Base-by-base conservation (phyloP, 2,797 vertebrate species). In the Tympanoctomys barrerae region DNA sequence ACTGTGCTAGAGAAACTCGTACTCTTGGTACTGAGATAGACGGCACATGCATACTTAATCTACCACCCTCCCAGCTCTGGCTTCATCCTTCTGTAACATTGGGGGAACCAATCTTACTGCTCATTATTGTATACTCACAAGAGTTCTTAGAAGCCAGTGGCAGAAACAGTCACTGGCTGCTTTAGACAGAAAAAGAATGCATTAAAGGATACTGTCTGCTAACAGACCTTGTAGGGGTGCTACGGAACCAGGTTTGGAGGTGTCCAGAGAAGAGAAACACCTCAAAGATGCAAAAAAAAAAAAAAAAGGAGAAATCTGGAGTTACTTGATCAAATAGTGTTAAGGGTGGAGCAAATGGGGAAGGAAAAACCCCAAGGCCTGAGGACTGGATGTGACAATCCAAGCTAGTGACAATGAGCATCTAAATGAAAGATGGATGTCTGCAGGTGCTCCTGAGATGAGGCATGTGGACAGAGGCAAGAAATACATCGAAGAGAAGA, bases 321-420 rank as follows among this genome's bases (percentile, higher is more conserved):
- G 9, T 57, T 36, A 36, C 7, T 36, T 95, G 52, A 86, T 46
- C 22, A 82, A 86, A 54, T 13, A 39, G 21, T 28, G 19, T 54
- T 0, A 0, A 4, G 4, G 7, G 24, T 75, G 4, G 31, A 66
- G 52, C 0, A 26, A 81, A 66, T 19, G 22, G 39, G 28, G 4
- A 46, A 54, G 12, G 1, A 22, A 24, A 12, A 66, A 59, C 49
- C 19, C 18, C 13, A 62, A 88, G 36, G 12, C 14, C n/a, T 70
- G 3, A 75, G 9, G 13, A 42, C n/a, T 42, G 84, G 24, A 12
- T 24, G 14, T 88, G 49, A 83, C 0, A 5, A 28, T 46, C 54
- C 14, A 79, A 86, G 89, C 10, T 52, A 80, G 59, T 83, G 64
- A 42, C 14, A 24, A 52, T 54, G 19, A 42, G 7, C 3, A 10